Conservation (phyloP, 2,113 vertebrate species). For the Epinephelus cyanopodus region DNA sequence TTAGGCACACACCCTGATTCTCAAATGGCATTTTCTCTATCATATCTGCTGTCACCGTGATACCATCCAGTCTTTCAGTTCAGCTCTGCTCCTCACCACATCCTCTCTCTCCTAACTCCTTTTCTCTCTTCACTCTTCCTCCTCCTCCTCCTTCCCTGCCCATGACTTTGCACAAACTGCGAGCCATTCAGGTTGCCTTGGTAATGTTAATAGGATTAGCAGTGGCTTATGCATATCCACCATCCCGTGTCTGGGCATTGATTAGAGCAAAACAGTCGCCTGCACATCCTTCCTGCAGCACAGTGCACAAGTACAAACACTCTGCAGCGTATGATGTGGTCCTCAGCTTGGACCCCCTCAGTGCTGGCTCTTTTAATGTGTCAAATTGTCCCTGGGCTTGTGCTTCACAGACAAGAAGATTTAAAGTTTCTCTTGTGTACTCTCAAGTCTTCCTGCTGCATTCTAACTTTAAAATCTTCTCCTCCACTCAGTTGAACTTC, state of each 20-base stretch:
- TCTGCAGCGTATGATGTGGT: slow-evolving; percentile 64
- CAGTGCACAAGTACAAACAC: slow-evolving; percentile 61
- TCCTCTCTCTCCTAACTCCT: slow-evolving; percentile 26
- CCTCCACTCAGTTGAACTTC: slow-evolving; percentile 45
- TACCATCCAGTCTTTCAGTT: slow-evolving; percentile 66
- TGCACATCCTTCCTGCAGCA: slow-evolving; percentile 74
- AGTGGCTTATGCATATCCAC: slow-evolving; percentile 81
- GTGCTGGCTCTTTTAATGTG: slow-evolving; percentile 63
- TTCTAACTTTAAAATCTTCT: slow-evolving; percentile 62
- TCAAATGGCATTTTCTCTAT: slow-evolving; percentile 75
- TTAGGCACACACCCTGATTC: slow-evolving; percentile 76
- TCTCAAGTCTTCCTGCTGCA: slow-evolving; percentile 38
- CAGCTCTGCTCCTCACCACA: slow-evolving; percentile 34
- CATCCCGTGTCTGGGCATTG: slow-evolving; percentile 83
- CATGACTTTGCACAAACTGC: slow-evolving; percentile 79
- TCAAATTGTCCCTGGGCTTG: slow-evolving; percentile 70
- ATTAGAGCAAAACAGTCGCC: slow-evolving; percentile 79
- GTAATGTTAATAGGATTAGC: slow-evolving; percentile 87
- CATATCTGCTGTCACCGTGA: slow-evolving; percentile 72
- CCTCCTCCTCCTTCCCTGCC: slow-evolving; percentile 45
- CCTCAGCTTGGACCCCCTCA: slow-evolving; percentile 63
- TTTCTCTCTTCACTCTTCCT: slow-evolving; percentile 34
- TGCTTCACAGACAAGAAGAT: slow-evolving; percentile 76
- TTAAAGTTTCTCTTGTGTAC: slow-evolving; percentile 68
- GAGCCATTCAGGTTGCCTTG: slow-evolving; percentile 83